Base-by-base conservation (phyloP, 2,888 invertebrate genomes). In the Epinotia brunnichana region DNA sequence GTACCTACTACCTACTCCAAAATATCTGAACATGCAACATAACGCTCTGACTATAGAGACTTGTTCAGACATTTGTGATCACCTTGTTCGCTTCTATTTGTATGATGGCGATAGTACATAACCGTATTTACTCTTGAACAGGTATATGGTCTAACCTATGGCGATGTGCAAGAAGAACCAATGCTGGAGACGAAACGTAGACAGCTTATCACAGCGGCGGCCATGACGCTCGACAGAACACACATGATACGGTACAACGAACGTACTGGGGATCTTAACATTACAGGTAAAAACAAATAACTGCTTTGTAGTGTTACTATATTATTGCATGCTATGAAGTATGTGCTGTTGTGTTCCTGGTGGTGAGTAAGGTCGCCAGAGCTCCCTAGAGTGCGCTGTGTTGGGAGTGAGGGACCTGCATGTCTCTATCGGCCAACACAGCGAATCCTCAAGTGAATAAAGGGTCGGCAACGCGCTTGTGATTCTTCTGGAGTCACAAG, bases 211-310 rank as follows among this genome's bases (percentile, higher is more conserved):
- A 95, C 95, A 15, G 91, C 93, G 0, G 97, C 99, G 0, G 98
- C 98, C 0, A 95, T 96, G 91, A 95, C 95, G 61, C 92, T 99
- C 69, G 99, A 99, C 87, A 96, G 96, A 85, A 98, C 98, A 0
- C 95, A 95, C 77, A 99, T 99, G 99, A 96, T 99, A 74, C 95
- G 99, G 0, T 99, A 96, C 85, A 97, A 98, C 86, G 95, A 96
- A 73, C 92, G 95, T 69, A 97, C 97, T 0, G 97, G 97, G 63
- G 97, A 97, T 83, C 94, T 98, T 13, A 95, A 95, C 79, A 91
- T 96, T 2, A 97, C 96, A 2, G 95, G 94, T n/a, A n/a, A n/a
- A n/a, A n/a, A n/a, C n/a, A n/a, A n/a, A n/a, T n/a, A n/a, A n/a
- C n/a, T n/a, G n/a, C n/a, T n/a, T n/a, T n/a, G n/a, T n/a, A n/a